Evolutionary conservation across 2,888 invertebrate species (phyloP), one percentile per base, ranked within the genome.

Genomic region (Agonopterix heracliana): DNA sequence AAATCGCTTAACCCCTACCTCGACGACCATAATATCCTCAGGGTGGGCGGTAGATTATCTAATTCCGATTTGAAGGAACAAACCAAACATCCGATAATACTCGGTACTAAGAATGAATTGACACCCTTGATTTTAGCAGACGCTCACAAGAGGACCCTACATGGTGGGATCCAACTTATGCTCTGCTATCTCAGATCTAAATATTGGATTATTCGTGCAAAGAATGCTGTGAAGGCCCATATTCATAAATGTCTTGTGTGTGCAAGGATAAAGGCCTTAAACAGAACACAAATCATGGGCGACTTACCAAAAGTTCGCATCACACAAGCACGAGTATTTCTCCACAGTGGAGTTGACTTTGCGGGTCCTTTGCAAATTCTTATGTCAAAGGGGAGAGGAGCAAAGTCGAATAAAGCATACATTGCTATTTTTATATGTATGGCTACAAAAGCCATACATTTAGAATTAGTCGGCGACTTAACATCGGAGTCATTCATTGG

Each of bases 191-290:
- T 68, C 13, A 45, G 60, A n/a, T 50, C 54, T 0, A 59, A 54
- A 45, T 68, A 56, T 45, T 65, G 64, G 62, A 61, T 66, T 5
- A 7, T 60, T 1, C 46, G 49, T 40, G 56, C 44, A 5, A 68
- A 64, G 45, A 7, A 10, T 1, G 4, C 52, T 10, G 61, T 62
- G 0, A 57, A 58, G 41, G 7, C 34, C 26, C 36, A 51, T 9
- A 52, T 60, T 8, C 54, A 53, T 34, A 54, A 56, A 50, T 64
- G 62, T 49, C 14, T 59, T 7, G 50, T 51, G 44, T 65, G 64
- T 52, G 53, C 56, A 1, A 51, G 53, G 35, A 48, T 52, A 9
- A 56, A 45, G 12, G 63, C 60, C n/a, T 9, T 11, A 40, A 40
- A 9, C 4, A 40, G 11, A 40, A 40, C 10, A 9, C 40, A 40